Percentiles rank a stretch among this genome's conserved stretches.
Conservation (phyloP, 1,140 invertebrate genomes). For the Delia radicum region DNA sequence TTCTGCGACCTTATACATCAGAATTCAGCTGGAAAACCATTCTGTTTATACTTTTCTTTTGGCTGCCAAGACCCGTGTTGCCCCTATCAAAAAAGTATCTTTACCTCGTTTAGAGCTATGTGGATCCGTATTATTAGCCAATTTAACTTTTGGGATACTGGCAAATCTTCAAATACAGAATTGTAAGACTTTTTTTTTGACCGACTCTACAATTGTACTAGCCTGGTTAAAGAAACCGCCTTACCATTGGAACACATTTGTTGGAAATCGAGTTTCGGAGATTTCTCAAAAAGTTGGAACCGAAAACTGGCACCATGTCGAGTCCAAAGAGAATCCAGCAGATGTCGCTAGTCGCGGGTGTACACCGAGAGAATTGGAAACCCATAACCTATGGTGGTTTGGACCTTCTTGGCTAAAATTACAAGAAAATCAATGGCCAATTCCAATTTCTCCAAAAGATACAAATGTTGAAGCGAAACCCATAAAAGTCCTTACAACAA, state of each 20-base stretch:
- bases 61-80: neutral
- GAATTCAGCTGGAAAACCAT: neutral
- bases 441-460: too few species aligned
- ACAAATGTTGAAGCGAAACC: too few species aligned
- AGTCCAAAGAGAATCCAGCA: neutral
- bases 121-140: neutral
- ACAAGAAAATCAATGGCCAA: too few species aligned
- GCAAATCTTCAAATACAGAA: neutral
- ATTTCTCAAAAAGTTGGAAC: neutral
- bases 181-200: neutral
- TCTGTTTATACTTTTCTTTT: neutral
- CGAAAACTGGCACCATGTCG: neutral
- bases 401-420: too few species aligned
- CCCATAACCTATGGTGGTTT: too few species aligned
- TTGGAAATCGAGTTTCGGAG: constrained; percentile 4
- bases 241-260: neutral
- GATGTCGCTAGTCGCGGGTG: too few species aligned
- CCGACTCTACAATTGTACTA: neutral
- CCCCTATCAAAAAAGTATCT: neutral
- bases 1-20: neutral
- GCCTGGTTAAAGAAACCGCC: neutral
- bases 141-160: neutral
- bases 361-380: too few species aligned
- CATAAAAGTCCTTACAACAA: too few species aligned
- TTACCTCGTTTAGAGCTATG: neutral